Evolutionary conservation across 1,140 invertebrate species (phyloP), one percentile per base, ranked within the genome.

Genomic region (Zeugodacus cucurbitae): DNA sequence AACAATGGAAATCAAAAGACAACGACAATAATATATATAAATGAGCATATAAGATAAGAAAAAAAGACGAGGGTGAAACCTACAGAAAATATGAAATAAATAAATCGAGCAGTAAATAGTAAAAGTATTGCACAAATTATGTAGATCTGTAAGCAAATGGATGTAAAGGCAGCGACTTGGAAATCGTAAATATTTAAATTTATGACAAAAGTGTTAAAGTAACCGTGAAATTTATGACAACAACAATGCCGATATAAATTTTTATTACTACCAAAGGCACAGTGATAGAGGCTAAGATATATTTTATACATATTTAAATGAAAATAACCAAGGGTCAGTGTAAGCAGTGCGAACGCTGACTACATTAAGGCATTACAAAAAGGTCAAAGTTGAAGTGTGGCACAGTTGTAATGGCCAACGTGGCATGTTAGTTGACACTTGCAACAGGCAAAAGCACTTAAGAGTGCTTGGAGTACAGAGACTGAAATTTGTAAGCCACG

Each of bases 351-450:
- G n/a, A 7, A 41, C 5, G 0, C 22, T 22, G 20, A 6, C 17
- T 22, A 41, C 22, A 22, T 29, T 44, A 29, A 8, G 11, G n/a
- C 74, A 54, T 48, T 10, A 82, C 41, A 82, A 82, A 82, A 82
- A 48, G 74, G 74, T 82, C 74, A 82, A 82, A 82, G 41, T 82
- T 14, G 34, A 17, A 44, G 74, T 48, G 8, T 41, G n/a, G n/a
- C 34, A 82, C n/a, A 82, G 1, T 48, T 48, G 41, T 82, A 82
- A 82, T 82, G 41, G 22, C 41, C 41, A 29, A 14, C 48, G 41
- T 48, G 74, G 44, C 74, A 82, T 82, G 74, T 82, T 54, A 82
- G 74, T 82, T 82, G 17, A 14, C 74, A 54, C 74, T 54, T 54
- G 41, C 44, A 44, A 82, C 44, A 82, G 22, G 26, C 41, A n/a